phyloP scores from a whole-genome alignment of 92 coral and sea anemone genomes.

The Siderastrea radians region DNA sequence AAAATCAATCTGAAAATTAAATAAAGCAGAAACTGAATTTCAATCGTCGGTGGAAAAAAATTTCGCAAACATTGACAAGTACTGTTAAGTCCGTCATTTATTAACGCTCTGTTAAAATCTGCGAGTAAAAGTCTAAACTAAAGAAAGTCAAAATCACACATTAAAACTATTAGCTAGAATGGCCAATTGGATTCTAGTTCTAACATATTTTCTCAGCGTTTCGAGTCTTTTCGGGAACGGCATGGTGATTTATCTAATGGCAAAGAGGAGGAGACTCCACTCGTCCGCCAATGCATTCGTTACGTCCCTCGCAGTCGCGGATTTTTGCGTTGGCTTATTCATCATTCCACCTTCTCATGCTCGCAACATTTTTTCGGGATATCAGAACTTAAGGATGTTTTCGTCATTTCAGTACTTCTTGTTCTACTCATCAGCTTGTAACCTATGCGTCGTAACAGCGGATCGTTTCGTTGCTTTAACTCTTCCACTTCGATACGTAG shows the following conservation, averaged over 20 bases:
- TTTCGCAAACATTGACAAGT: no score
- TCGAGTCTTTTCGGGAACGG: not conserved
- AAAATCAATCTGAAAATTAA: no score
- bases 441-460: conserved; percentile 23
- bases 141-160: no score
- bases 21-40: no score
- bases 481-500: conserved; percentile 12
- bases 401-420: conserved; percentile 11
- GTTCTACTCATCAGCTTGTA: conserved; percentile 22
- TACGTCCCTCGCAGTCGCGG: conserved; percentile 28
- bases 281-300: conserved; percentile 17
- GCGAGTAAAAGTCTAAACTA: no score
- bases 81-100: no score
- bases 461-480: conserved; percentile 30
- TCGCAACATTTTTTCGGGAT: not conserved
- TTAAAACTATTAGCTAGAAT: not conserved
- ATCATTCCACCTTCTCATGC: not conserved
- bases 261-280: not conserved
- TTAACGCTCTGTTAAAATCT: no score
- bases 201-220: not conserved
- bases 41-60: no score
- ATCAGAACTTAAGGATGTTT: not conserved
- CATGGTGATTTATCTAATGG: conserved; percentile 11
- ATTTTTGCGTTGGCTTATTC: conserved; percentile 18
- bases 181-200: not conserved